Conservation (phyloP, 1,140 invertebrate species). For the Alviniconcha marisindica region DNA sequence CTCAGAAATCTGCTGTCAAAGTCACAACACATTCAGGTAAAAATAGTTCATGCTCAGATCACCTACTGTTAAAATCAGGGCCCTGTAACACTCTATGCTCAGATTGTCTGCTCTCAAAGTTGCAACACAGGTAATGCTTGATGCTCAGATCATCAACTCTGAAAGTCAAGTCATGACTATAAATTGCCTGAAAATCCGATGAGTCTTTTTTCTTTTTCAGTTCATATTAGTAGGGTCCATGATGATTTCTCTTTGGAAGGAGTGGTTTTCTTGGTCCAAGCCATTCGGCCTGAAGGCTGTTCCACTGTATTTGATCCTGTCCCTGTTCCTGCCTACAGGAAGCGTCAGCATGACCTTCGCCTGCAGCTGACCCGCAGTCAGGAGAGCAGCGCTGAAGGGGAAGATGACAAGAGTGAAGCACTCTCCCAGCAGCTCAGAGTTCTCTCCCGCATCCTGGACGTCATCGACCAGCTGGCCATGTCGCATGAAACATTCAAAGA, state of each 20-base stretch:
- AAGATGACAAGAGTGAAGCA: background rate
- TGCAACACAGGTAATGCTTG: conserved; percentile 43
- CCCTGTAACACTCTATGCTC: no score
- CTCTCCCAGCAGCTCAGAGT: conserved; percentile 12
- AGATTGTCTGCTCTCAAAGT: conserved; percentile 58
- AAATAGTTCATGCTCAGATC: conserved; percentile 41
- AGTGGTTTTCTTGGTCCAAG: no score
- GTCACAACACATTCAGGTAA: conserved; percentile 51
- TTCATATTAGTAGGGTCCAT: no score
- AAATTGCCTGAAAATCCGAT: no score
- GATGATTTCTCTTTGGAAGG: no score
- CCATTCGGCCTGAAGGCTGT: no score
- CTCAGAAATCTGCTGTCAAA: conserved; percentile 58
- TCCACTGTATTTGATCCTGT: no score
- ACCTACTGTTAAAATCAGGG: conserved; percentile 53
- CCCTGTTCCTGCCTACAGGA: conserved; percentile 15
- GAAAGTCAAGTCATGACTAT: conserved; percentile 47
- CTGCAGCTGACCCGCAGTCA: conserved; percentile 20
- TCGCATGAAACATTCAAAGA: conserved; percentile 49
- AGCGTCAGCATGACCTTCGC: conserved; percentile 35
- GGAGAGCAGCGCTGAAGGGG: background rate
- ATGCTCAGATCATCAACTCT: conserved; percentile 54
- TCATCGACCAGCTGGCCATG: conserved; percentile 51
- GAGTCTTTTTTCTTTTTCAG: no score
- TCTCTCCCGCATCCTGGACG: conserved; percentile 44